Percentiles rank a stretch among this genome's conserved stretches.
Evolutionary conservation across 1,140 invertebrate species (phyloP).

Genomic region (Phocides pigmalion): DNA sequence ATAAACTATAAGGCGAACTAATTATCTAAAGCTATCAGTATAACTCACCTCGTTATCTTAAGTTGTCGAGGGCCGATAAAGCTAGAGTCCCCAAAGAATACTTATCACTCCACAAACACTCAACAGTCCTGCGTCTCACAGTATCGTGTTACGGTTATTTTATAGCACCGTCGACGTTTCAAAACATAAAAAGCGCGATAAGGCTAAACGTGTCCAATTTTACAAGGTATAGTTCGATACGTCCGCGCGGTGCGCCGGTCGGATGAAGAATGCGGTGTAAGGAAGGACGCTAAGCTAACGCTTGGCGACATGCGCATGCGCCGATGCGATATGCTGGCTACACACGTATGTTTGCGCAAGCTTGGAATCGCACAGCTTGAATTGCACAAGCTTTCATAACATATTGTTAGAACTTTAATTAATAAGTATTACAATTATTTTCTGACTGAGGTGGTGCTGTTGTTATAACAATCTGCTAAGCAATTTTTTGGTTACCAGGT

Average conservation of each 20-base stretch:
- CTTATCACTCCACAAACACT: slow-evolving; percentile 65
- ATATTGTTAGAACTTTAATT: too few relatives aligned
- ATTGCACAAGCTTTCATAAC: too few relatives aligned
- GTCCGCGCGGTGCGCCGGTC: slow-evolving; percentile 42
- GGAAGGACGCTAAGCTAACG: slow-evolving; percentile 37
- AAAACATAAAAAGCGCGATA: slow-evolving; percentile 50
- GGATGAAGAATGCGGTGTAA: slow-evolving; percentile 51
- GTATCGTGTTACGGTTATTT: slow-evolving; percentile 47
- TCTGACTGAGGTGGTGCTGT: too few relatives aligned
- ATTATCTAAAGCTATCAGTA: slow-evolving; percentile 76
- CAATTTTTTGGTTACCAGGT: too few relatives aligned
- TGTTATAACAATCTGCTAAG: too few relatives aligned
- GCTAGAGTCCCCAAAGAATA: slow-evolving; percentile 50
- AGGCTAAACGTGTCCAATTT: slow-evolving; percentile 34
- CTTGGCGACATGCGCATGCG: slow-evolving; percentile 49
- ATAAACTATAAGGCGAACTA: slow-evolving; percentile 47
- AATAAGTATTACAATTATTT: too few relatives aligned
- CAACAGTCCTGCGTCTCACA: slow-evolving; percentile 37
- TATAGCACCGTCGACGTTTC: slow-evolving; percentile 42
- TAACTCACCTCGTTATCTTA: slow-evolving; percentile 76
- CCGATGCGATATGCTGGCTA: slow-evolving; percentile 19
- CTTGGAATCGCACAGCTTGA: too few relatives aligned
- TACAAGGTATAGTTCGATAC: slow-evolving; percentile 35
- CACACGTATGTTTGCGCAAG: too few relatives aligned
- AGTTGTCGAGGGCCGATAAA: slow-evolving; percentile 60